Conservation (phyloP, 1,140 invertebrate species). For the Drosophila trapezifrons region DNA sequence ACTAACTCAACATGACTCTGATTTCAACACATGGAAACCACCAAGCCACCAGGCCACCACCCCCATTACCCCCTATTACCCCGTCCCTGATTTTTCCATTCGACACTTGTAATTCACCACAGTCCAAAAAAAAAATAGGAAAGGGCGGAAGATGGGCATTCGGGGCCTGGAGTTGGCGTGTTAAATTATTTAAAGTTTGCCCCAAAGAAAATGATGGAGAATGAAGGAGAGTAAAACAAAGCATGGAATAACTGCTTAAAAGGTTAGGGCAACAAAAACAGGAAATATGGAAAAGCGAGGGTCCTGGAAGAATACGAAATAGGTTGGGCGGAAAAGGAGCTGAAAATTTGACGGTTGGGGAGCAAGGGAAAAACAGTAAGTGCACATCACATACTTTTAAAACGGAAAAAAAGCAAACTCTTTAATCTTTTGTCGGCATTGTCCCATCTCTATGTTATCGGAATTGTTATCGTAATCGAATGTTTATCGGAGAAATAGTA, state of each 20-base stretch:
- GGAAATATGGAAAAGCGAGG: conserved; percentile 2
- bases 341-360: not conserved
- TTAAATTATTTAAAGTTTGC: conserved; percentile 76
- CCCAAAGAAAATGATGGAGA: conserved; percentile 40
- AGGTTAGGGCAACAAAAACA: conserved; percentile 32
- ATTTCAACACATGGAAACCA: conserved; percentile 62
- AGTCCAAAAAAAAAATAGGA: conserved; percentile 11
- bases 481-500: too few species aligned
- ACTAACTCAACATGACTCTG: conserved; percentile 53
- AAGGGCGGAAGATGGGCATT: not conserved
- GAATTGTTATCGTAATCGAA: too few species aligned
- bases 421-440: too few species aligned
- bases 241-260: conserved; percentile 65
- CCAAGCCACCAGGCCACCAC: not conserved
- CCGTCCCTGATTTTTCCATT: conserved; percentile 28
- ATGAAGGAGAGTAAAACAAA: conserved; percentile 53
- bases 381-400: not conserved
- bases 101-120: conserved; percentile 56
- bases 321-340: not conserved
- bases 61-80: not conserved
- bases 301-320: conserved; percentile 1
- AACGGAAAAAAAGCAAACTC: not conserved
- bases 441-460: not conserved
- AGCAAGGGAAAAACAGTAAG: not conserved
- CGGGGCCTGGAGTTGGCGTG: conserved; percentile 6